phyloP scores from a whole-genome alignment of 1,140 invertebrate genomes.

The Chironomus striatipennis region DNA sequence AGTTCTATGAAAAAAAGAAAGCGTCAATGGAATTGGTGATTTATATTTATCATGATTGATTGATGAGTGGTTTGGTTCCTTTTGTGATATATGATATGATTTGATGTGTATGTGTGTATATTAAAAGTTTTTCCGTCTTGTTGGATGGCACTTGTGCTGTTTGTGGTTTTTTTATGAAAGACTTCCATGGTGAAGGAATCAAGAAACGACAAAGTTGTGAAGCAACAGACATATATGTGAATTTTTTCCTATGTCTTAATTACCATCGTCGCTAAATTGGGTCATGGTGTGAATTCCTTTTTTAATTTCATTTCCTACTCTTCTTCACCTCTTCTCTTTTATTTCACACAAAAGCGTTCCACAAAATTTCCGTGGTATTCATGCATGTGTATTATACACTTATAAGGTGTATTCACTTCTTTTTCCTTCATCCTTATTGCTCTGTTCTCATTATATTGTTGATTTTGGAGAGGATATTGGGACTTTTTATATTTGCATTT shows the following conservation, averaged over 20 bases:
- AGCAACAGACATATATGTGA: not conserved
- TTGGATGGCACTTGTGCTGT: too few species aligned
- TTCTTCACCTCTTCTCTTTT: not conserved
- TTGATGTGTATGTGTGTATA: too few species aligned
- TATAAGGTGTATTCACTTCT: not conserved
- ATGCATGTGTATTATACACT: not conserved
- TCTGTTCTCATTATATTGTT: too few species aligned
- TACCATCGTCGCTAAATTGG: not conserved
- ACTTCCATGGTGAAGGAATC: too few species aligned
- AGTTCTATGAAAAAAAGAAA: not conserved
- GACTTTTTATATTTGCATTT: too few species aligned
- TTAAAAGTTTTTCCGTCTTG: too few species aligned
- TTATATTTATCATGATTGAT: slow-evolving; percentile 14
- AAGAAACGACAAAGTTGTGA: not conserved
- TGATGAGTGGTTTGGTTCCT: not conserved
- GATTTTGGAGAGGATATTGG: too few species aligned
- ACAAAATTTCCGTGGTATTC: not conserved
- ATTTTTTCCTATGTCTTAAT: not conserved
- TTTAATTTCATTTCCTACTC: not conserved
- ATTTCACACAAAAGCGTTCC: not conserved
- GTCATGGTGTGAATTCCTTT: slow-evolving; percentile 21
- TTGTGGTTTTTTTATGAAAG: too few species aligned
- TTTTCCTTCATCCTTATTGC: not conserved
- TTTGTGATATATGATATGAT: too few species aligned
- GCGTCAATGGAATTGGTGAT: not conserved